phyloP scores from a whole-genome alignment of 30 jellyfish, hydroid and myxozoan species.

The Pelagia noctiluca region DNA sequence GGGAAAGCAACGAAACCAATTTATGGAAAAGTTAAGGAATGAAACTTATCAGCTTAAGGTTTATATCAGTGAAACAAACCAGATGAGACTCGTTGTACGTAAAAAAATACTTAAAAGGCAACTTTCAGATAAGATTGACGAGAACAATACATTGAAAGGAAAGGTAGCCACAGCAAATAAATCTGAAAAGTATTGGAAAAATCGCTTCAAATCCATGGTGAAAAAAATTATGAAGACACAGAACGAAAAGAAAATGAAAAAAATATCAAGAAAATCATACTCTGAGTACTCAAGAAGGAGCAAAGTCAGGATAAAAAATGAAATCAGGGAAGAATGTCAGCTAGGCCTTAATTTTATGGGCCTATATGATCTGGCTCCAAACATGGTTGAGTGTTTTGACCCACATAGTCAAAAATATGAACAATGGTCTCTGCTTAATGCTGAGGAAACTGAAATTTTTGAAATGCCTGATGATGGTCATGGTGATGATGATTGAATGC shows the following conservation, averaged over 20 bases:
- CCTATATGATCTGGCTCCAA: not conserved
- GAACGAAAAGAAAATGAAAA: not conserved
- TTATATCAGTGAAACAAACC: not conserved
- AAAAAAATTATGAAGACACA: not conserved
- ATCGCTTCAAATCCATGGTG: not conserved
- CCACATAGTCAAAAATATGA: not conserved
- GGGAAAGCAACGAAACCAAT: not conserved
- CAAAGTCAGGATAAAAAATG: not conserved
- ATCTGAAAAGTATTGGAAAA: not conserved
- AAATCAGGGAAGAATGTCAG: conserved; percentile 10
- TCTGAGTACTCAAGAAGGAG: not conserved
- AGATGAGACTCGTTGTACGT: not conserved
- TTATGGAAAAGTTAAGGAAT: not conserved
- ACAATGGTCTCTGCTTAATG: not conserved
- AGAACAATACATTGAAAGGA: not conserved
- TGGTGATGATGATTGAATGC: not conserved
- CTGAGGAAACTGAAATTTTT: not conserved
- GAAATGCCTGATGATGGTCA: not conserved
- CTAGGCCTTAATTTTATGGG: conserved; percentile 20
- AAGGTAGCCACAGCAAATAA: not conserved
- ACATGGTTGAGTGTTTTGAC: not conserved
- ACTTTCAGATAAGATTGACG: not conserved
- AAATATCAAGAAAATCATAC: not conserved
- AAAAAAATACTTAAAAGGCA: not conserved
- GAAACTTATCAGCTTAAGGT: not conserved